Conservation (phyloP, 2,113 vertebrate genomes). For the Chionis minor region DNA sequence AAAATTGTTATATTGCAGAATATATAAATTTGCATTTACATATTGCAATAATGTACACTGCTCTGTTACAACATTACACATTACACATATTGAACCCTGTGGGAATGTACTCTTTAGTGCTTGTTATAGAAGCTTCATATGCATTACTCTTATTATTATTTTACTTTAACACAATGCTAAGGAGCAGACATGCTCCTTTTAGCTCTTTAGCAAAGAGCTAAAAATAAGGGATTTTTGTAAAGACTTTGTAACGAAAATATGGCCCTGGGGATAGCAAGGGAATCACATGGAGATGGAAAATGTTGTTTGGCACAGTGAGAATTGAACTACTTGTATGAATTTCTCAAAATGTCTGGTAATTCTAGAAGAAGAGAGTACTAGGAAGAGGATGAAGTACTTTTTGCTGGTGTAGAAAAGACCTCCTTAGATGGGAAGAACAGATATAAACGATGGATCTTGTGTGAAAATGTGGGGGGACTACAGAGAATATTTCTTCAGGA, state of each 20-base stretch:
- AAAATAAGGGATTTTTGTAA: background rate
- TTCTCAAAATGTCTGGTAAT: background rate
- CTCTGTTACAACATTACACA: background rate
- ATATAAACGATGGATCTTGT: background rate
- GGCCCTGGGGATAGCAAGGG: background rate
- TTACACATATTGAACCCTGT: background rate
- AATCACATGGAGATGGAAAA: background rate
- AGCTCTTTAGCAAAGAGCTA: background rate
- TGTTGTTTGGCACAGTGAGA: background rate
- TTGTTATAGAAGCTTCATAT: background rate
- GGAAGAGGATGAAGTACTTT: background rate
- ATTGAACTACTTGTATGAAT: background rate
- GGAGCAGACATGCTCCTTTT: background rate
- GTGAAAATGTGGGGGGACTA: background rate
- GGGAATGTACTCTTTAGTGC: background rate
- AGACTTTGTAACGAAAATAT: background rate
- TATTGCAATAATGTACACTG: background rate
- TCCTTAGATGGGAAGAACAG: background rate
- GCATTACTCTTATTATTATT: background rate
- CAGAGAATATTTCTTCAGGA: background rate
- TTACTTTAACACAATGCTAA: background rate
- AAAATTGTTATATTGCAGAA: conserved; percentile 4
- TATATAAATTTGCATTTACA: background rate
- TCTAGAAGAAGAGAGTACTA: background rate
- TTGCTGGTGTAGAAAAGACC: background rate